A percentile compares a stretch with the other conserved stretches of the same genome.
These are phyloP conservation scores for Enteromius fasciolatus DNA, from an alignment of 2,797 vertebrate species.

Conservation along the genomic window DNA sequence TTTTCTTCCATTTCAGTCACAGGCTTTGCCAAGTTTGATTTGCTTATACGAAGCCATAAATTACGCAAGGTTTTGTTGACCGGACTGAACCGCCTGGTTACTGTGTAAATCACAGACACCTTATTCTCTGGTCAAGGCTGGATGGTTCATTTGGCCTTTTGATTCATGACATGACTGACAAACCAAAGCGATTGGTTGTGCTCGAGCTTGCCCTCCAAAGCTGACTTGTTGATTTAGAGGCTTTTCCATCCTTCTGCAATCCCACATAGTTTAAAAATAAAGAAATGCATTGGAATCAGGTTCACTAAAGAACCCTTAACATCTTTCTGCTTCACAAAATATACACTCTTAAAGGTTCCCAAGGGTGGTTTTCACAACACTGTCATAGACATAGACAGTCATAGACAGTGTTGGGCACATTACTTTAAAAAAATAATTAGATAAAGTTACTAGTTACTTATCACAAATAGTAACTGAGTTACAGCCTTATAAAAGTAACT, in stretches of 20 bases:
- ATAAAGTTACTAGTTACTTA: too few species aligned
- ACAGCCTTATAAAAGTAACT: too few species aligned
- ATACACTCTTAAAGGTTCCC: not conserved
- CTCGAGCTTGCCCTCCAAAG: constrained; percentile 63
- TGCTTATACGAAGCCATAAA: constrained; percentile 9
- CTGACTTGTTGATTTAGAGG: constrained; percentile 71
- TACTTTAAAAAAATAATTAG: too few species aligned
- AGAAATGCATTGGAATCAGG: not conserved
- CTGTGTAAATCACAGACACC: constrained; percentile 51
- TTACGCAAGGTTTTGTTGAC: constrained; percentile 11
- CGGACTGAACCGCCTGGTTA: constrained; percentile 26
- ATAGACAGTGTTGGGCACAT: too few species aligned
- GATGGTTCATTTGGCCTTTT: constrained; percentile 64
- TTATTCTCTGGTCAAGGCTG: constrained; percentile 56
- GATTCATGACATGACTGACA: constrained; percentile 65
- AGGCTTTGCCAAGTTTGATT: not conserved
- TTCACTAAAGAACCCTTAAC: not conserved
- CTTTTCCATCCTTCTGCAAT: constrained; percentile 51
- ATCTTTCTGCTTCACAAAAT: not conserved
- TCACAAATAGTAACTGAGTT: too few species aligned
- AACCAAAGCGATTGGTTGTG: constrained; percentile 59
- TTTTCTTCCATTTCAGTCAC: constrained; percentile 12
- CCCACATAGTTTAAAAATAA: not conserved
- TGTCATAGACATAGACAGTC: too few species aligned
- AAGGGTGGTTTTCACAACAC: not conserved